Conservation (phyloP, 2,113 vertebrate genomes). For the Ochotona curzoniae region DNA sequence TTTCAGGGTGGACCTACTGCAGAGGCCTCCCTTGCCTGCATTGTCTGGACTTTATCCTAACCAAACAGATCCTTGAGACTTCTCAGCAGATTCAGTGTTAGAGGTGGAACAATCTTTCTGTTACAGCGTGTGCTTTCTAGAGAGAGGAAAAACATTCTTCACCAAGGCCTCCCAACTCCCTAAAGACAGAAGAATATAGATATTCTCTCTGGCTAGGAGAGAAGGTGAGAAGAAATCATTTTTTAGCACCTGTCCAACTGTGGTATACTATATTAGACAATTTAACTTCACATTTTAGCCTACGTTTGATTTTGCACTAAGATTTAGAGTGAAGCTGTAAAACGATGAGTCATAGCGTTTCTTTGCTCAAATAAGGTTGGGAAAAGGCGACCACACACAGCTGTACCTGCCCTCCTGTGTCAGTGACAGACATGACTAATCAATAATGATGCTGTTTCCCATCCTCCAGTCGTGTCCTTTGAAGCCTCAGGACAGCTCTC, state of each 20-base stretch:
- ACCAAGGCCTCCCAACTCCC: background rate
- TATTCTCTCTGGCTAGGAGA: constrained; percentile 40
- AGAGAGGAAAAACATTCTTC: constrained; percentile 42
- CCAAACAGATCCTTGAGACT: constrained; percentile 21
- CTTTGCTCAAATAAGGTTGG: constrained; percentile 49
- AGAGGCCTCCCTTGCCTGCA: background rate
- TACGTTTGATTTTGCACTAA: constrained; percentile 53
- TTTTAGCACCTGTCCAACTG: constrained; percentile 67
- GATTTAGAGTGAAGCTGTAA: constrained; percentile 61
- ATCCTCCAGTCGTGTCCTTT: background rate
- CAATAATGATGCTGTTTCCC: background rate
- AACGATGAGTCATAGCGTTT: constrained; percentile 51
- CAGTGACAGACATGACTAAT: constrained; percentile 27
- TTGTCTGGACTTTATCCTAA: background rate
- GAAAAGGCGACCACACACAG: background rate
- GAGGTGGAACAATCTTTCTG: background rate
- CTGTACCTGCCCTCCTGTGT: background rate
- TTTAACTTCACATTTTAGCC: constrained; percentile 69
- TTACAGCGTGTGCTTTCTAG: constrained; percentile 18
- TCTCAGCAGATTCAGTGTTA: constrained; percentile 24
- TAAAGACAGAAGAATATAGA: constrained; percentile 44
- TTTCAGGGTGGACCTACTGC: background rate
- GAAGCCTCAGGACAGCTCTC: background rate
- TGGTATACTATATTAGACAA: constrained; percentile 49
- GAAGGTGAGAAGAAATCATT: constrained; percentile 61